Evolutionary conservation across 2,888 invertebrate genomes (phyloP).

Genomic region (Torymus texanus): DNA sequence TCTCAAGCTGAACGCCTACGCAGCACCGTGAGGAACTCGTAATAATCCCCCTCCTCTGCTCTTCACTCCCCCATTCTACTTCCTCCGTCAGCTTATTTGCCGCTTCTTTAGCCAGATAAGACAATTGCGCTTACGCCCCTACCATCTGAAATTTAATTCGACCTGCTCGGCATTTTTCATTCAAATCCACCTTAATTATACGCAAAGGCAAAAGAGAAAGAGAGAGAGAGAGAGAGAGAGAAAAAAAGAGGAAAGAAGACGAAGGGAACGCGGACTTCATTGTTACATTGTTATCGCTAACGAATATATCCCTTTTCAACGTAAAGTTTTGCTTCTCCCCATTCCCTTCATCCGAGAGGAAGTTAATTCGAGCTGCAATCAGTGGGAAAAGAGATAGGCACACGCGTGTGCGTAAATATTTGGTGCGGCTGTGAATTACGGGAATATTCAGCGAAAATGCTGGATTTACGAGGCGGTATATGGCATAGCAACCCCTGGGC

Average conservation of each 20-base stretch:
- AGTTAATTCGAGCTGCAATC: conserved; percentile 53
- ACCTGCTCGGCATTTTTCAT: conserved; percentile 60
- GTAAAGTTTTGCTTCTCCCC: conserved; percentile 8
- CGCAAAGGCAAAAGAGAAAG: background rate
- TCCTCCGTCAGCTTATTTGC: conserved; percentile 66
- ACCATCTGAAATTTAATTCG: conserved; percentile 67
- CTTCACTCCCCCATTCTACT: conserved; percentile 56
- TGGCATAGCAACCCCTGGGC: no score
- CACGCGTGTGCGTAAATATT: conserved; percentile 66
- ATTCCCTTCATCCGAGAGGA: background rate
- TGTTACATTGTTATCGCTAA: conserved; percentile 22
- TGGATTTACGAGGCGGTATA: conserved; percentile 67
- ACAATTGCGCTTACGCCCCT: conserved; percentile 65
- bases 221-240: background rate
- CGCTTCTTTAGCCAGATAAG: conserved; percentile 61
- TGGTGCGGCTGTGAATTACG: conserved; percentile 63
- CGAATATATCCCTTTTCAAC: background rate
- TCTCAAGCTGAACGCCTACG: conserved; percentile 63
- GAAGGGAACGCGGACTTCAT: background rate
- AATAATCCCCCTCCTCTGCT: background rate
- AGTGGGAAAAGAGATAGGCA: conserved; percentile 35
- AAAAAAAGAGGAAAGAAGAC: background rate
- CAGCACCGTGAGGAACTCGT: conserved; percentile 60
- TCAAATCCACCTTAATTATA: conserved; percentile 44
- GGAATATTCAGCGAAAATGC: conserved; percentile 71